Base-by-base conservation (phyloP, 2,888 invertebrate species). In the Arrhopalites spinosus region DNA sequence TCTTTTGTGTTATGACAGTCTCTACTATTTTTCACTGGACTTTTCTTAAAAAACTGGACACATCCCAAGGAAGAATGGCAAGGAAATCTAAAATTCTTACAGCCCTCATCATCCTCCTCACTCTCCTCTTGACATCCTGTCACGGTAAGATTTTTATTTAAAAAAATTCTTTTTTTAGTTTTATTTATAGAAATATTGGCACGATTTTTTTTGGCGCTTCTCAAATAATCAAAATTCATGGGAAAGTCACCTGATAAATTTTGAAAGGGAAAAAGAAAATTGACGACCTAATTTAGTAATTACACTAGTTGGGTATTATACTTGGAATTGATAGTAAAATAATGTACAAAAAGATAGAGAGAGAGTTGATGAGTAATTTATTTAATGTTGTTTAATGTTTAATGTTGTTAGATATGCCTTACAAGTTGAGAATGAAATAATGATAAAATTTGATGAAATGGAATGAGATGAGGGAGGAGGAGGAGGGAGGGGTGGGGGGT, bases 71-170 rank as follows among this genome's bases (percentile, higher is more conserved):
- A 7, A 36, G 36, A 36, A 80, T 80, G 80, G 79, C 70, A 17
- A 78, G 72, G 71, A 78, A 80, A 78, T 81, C 78, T 69, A 78
- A 79, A 71, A 74, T 82, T 71, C 76, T 81, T 72, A 80, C 80
- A 68, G 77, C 77, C 72, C 77, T 82, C 75, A 78, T 78, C 72
- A 81, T 81, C 74, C 76, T 82, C 72, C 80, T 81, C 72, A 78
- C 81, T 25, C 78, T 82, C 71, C 78, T 80, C 69, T 76, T 82
- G 66, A 80, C 82, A 68, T 81, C 82, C 70, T 82, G 82, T 77
- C 82, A 80, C 76, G 81, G 82, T 82, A 81, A 82, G 82, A n/a
- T 20, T 20, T 20, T n/a, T n/a, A n/a, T n/a, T n/a, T n/a, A n/a
- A n/a, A n/a, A n/a, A n/a, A n/a, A 64, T 29, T n/a, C n/a, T 36